Evolutionary conservation across 2,888 invertebrate species (phyloP), one percentile per base, ranked within the genome.

Genomic region (Brachypalpus laphriformis): DNA sequence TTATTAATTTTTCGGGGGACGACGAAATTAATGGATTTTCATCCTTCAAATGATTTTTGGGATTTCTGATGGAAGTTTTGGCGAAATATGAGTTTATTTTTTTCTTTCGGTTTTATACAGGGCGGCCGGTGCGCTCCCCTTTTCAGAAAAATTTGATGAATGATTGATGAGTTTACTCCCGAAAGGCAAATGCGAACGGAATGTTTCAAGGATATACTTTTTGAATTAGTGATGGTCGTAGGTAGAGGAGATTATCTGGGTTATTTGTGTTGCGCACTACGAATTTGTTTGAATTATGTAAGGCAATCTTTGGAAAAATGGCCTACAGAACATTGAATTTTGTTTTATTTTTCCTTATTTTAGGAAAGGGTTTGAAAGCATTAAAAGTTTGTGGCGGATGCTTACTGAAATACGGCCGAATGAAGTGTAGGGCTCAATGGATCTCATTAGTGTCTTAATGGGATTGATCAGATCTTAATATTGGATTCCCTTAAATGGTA

Each of bases 1-100:
- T 83, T 83, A 65, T 83, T 80, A 80, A 80, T 83, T 83, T 78
- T 63, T 42, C 31, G 47, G 16, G 11, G 45, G 20, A 20, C n/a
- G 31, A 56, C 42, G 68, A 78, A 74, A 83, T 83, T 83, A 83
- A 83, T 83, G 83, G 83, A 78, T 80, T 65, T 83, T 70, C 78
- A 47, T 68, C 57, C 70, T 57, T 63, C 45, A 59, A 78, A 75
- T 75, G 47, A 70, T 83, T 80, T 74, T 68, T 45, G 22, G 51
- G 54, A 37, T 61, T 74, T 40, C 59, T 40, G 28, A 47, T 45
- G 54, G 31, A 59, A 57, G 40, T 71, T 72, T 65, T 68, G 6
- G 18, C 37, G 72, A 47, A 82, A 83, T 78, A 61, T 68, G 22
- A 59, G 18, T 66, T 40, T 61, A 25, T 2, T 18, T 45, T 47